A percentile compares a stretch with the other conserved stretches of the same genome.
Evolutionary conservation across 2,888 invertebrate genomes (phyloP).

Genomic region (Parthenolecanium corni): DNA sequence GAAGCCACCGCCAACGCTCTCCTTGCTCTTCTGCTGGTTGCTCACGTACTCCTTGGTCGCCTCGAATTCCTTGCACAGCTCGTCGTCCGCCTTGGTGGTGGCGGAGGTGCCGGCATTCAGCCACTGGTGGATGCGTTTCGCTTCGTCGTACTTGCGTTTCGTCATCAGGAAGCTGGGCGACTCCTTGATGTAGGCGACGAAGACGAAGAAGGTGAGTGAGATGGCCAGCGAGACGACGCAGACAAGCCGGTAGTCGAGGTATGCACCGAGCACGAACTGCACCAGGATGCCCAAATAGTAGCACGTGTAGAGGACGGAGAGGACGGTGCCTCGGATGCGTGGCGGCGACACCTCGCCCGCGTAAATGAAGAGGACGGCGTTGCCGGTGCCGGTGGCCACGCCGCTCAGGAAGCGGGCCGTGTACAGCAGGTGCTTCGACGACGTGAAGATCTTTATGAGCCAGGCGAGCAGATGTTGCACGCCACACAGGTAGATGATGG

Average conservation of each 20-base stretch:
- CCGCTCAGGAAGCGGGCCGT: constrained; percentile 32
- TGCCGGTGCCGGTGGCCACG: constrained; percentile 33
- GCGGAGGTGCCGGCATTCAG: not conserved
- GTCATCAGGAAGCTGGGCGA: constrained; percentile 15
- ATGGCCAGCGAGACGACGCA: constrained; percentile 41
- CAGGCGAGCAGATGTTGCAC: constrained; percentile 49
- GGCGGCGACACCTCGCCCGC: constrained; percentile 34
- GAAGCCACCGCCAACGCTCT: not conserved
- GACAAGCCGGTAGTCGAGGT: constrained; percentile 38
- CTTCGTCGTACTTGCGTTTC: not conserved
- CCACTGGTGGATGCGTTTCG: constrained; percentile 11
- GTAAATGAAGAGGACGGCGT: constrained; percentile 34
- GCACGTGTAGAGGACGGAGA: constrained; percentile 32
- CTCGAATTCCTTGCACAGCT: constrained; percentile 20
- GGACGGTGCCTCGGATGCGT: constrained; percentile 32
- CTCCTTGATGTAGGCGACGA: constrained; percentile 10
- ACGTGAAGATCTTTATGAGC: constrained; percentile 33
- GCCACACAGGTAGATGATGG: constrained; percentile 44
- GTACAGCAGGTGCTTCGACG: constrained; percentile 30
- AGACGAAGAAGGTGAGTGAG: constrained; percentile 41
- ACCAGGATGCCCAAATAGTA: constrained; percentile 33
- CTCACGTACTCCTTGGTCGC: constrained; percentile 11
- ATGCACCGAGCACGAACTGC: constrained; percentile 32
- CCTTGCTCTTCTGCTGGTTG: constrained; percentile 13
- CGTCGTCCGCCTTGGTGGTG: not conserved